Conservation (phyloP, 2,113 vertebrate species). For the Toxotes jaculatrix region DNA sequence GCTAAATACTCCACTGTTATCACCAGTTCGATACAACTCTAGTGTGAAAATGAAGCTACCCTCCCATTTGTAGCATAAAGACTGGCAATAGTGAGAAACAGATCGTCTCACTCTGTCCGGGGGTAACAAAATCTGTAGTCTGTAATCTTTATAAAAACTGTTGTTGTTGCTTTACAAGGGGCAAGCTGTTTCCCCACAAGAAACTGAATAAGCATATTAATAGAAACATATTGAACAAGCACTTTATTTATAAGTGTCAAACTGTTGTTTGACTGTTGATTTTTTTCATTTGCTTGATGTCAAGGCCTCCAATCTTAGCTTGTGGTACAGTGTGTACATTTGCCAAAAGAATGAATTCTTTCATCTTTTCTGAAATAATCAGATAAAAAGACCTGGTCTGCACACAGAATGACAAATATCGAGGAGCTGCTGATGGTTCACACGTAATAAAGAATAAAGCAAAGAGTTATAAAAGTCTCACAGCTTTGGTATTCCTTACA, state of each 20-base stretch:
- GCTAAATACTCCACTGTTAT: background rate
- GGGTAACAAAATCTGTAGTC: background rate
- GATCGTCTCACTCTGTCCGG: background rate
- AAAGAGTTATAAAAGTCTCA: constrained; percentile 47
- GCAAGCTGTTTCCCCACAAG: background rate
- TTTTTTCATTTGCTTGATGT: constrained; percentile 6
- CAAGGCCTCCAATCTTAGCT: background rate
- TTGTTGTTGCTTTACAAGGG: background rate
- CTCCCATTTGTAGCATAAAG: background rate
- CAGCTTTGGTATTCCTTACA: constrained; percentile 36
- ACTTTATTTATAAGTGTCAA: background rate
- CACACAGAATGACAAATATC: constrained; percentile 30
- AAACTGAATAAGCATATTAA: background rate
- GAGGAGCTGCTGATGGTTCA: constrained; percentile 46
- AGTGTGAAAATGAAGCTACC: background rate
- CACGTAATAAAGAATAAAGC: constrained; percentile 51
- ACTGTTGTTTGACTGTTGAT: background rate
- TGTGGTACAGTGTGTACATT: background rate
- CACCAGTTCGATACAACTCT: background rate
- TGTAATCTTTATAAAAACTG: too few species aligned
- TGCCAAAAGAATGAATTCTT: constrained; percentile 31
- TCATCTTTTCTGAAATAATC: constrained; percentile 39
- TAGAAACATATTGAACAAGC: too few species aligned
- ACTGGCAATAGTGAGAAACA: background rate
- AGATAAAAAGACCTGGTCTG: constrained; percentile 11